These are phyloP conservation scores for Rhipidura dahli DNA, from an alignment of 2,113 vertebrate species.

Conservation along the genomic window DNA sequence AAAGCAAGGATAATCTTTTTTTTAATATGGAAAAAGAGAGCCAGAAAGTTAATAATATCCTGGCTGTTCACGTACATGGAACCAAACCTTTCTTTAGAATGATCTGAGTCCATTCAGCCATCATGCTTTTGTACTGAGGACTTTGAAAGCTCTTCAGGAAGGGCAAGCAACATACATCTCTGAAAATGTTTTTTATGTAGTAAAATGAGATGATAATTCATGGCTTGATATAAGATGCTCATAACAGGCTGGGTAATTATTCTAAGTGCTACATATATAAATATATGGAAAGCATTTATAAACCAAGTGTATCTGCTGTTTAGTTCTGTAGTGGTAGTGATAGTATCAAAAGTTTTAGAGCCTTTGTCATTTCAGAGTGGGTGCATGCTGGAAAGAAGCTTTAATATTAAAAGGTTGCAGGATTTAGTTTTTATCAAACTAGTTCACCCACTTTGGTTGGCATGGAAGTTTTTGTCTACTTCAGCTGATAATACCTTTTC, in stretches of 20 bases:
- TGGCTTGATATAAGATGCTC: background rate
- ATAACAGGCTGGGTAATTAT: background rate
- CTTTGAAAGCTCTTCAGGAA: background rate
- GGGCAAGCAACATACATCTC: background rate
- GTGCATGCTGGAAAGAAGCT: background rate
- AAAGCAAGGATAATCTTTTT: background rate
- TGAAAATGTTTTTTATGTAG: background rate
- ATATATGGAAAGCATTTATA: conserved; percentile 2
- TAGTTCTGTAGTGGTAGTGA: background rate
- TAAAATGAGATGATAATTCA: conserved; percentile 14
- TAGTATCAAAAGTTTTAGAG: background rate
- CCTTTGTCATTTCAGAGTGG: background rate
- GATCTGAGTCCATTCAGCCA: background rate
- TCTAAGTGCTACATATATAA: background rate
- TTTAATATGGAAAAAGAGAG: background rate
- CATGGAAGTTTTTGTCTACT: background rate
- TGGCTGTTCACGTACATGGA: background rate
- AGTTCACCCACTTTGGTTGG: background rate
- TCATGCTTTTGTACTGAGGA: background rate
- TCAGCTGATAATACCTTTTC: background rate
- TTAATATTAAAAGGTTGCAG: background rate
- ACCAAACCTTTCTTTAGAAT: background rate
- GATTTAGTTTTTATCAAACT: background rate
- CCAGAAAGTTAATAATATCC: background rate
- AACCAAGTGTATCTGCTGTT: background rate